phyloP scores from a whole-genome alignment of 2,888 invertebrate species.

The Lissocephala sabroskyi region DNA sequence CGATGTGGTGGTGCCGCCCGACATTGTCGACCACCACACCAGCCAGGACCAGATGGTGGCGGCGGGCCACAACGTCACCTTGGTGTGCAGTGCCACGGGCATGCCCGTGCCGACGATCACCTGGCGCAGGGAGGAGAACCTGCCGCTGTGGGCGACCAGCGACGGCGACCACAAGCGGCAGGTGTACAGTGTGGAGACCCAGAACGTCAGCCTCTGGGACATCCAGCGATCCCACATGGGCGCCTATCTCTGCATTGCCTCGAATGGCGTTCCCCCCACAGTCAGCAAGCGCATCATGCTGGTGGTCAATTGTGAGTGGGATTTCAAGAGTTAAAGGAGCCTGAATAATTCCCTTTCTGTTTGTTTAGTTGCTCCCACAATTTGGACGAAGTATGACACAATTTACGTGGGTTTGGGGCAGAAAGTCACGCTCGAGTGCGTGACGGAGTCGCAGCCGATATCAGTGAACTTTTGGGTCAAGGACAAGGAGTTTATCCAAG shows the following conservation, averaged over 20 bases:
- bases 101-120: conserved; percentile 88
- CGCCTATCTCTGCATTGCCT: conserved; percentile 71
- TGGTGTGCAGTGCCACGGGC: conserved; percentile 90
- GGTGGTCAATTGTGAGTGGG: conserved; percentile 69
- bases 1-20: conserved; percentile 90
- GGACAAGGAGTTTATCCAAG: conserved; percentile 68
- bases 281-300: conserved; percentile 70
- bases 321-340: too few species aligned
- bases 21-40: conserved; percentile 88
- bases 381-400: conserved; percentile 68
- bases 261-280: conserved; percentile 72
- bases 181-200: conserved; percentile 67
- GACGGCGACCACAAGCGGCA: conserved; percentile 42
- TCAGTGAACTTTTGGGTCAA: conserved; percentile 71
- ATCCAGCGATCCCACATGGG: conserved; percentile 68
- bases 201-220: conserved; percentile 66
- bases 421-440: conserved; percentile 68
- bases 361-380: conserved; percentile 67
- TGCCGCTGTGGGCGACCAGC: conserved; percentile 64
- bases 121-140: conserved; percentile 88
- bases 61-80: conserved; percentile 89
- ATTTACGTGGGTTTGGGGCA: conserved; percentile 69
- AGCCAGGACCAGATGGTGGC: conserved; percentile 89
- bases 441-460: conserved; percentile 70
- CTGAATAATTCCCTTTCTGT: neutral